Evolutionary conservation across 2,888 invertebrate species (phyloP), one percentile per base, ranked within the genome.

Genomic region (Cacoxenus indagator): DNA sequence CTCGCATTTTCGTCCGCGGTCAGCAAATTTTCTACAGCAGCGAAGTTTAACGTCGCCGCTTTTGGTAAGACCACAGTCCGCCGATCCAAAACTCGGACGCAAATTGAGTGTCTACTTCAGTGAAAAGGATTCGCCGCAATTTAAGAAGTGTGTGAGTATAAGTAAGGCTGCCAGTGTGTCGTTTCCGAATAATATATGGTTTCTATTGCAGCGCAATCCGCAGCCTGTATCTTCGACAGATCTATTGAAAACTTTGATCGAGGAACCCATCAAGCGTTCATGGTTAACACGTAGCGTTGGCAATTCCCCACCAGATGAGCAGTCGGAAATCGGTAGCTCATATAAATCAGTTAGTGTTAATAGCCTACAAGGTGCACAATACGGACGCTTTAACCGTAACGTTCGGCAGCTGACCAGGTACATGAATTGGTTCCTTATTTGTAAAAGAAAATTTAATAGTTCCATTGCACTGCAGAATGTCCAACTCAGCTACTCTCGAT

Each of bases 251-350:
- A 72, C 87, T 0, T 72, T 88, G 55, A 67, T 88, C 55, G 86
- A 87, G 48, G 87, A 88, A 71, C 88, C 88, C 24, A 88, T 88
- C 24, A 88, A 88, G 77, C 86, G 90, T 85, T 90, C 90, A 84
- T 91, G 91, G 89, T 84, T 86, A 70, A 84, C 88, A 86, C 80
- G 81, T 69, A 73, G 76, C 57, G 75, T 76, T 24, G 77, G 76
- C 61, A 83, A 78, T 6, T 84, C 84, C 29, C 82, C 86, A n/a
- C 76, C 76, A 19, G 84, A 84, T 71, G 80, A 81, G 19, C 82
- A 84, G 70, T 82, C 85, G 24, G 84, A 83, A 37, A 75, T 75
- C 24, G 76, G 70, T 46, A 68, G 73, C 37, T 79, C 77, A 3
- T 75, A 78, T 17, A 78, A 76, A 48, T 72, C 75, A 27, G 31